These are phyloP conservation scores for Camponotus fellah DNA, from an alignment of 2,888 invertebrate species.

Conservation along the genomic window DNA sequence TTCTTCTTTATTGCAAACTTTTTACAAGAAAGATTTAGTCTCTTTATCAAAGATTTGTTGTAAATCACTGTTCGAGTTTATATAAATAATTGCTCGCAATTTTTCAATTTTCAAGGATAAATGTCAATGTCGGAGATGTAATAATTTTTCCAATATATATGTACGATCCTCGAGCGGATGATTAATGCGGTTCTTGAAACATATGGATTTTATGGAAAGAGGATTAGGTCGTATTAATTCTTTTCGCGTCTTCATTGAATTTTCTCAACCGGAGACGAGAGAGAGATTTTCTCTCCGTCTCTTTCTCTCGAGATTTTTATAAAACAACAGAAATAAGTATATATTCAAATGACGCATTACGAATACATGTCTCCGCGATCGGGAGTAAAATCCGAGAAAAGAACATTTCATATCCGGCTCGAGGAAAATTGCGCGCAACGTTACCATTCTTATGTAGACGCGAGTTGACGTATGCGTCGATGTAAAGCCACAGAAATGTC, in stretches of 20 bases:
- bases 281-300: not conserved
- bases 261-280: too few species aligned
- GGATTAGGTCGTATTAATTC: not conserved
- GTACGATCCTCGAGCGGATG: not conserved
- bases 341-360: not conserved
- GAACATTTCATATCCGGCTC: slow-evolving; percentile 3
- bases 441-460: slow-evolving; percentile 10
- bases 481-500: slow-evolving; percentile 42
- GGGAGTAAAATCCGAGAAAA: not conserved
- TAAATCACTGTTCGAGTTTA: not conserved
- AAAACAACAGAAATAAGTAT: slow-evolving; percentile 5
- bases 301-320: not conserved
- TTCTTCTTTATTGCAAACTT: not conserved
- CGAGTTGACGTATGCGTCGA: slow-evolving; percentile 27
- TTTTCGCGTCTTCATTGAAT: not conserved
- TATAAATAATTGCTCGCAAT: not conserved
- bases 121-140: not conserved
- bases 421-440: slow-evolving; percentile 4
- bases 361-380: not conserved
- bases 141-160: not conserved
- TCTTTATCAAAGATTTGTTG: not conserved
- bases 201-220: not conserved
- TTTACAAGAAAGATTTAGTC: not conserved
- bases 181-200: not conserved
- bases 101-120: not conserved